Evolutionary conservation across 2,113 vertebrate genomes (phyloP), one percentile per base, ranked within the genome.

Genomic region (Istiophorus platypterus): DNA sequence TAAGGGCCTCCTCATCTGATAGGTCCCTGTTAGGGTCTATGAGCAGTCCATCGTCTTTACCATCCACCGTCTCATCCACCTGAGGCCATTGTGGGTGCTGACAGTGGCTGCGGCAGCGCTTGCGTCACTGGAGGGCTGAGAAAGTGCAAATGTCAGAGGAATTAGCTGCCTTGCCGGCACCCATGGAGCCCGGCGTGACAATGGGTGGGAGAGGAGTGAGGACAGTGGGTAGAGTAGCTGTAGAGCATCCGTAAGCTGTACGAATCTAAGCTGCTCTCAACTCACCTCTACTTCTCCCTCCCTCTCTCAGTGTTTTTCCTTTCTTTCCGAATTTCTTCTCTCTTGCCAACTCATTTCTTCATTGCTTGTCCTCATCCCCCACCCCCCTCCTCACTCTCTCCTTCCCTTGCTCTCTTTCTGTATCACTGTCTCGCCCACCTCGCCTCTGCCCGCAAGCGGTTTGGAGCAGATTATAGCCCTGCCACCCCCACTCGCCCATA

Each of bases 401-500:
- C 75, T 78, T 90, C 80, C 65, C 68, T 72, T 81, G 80, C 89
- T 86, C 88, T 92, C 89, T 92, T 80, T 91, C 88, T 90, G 91
- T 92, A 92, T 92, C 92, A 90, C 93, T 92, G 93, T 94, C 93
- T 94, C 92, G 92, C 91, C 94, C 92, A 93, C 91, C 91, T 92
- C 86, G 89, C 91, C 89, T 93, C 91, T 92, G 90, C 88, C 92
- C 92, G 91, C 93, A 80, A 93, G 94, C 94, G 88, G 91, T 93
- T 95, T 92, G 91, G 79, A 94, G 92, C 94, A 95, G 92, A 95
- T 94, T 95, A 93, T 93, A 92, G 90, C 89, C 92, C 90, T 92
- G 90, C 92, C 92, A 91, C 90, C 92, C 90, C 90, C 92, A 92
- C 92, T 90, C 79, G 72, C 87, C 86, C 92, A 84, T 88, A 83